These are phyloP conservation scores for human (Homo sapiens) DNA, from an alignment of 2,113 vertebrate species.

Conservation along the genomic window DNA sequence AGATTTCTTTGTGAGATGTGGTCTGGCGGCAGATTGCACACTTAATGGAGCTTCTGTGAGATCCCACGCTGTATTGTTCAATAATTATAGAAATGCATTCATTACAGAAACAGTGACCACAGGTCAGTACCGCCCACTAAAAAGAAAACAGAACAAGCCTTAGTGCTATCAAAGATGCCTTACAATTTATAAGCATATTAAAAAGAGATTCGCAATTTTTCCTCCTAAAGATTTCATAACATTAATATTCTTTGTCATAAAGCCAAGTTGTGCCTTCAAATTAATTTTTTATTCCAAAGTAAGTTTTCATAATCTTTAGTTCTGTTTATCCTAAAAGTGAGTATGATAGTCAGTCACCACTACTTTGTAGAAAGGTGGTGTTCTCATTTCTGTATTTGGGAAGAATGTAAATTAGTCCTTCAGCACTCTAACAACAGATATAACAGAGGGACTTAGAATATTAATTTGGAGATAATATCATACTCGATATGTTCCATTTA, in stretches of 20 bases:
- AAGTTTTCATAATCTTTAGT: not conserved
- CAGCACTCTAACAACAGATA: not conserved
- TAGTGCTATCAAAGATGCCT: not conserved
- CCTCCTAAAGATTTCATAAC: not conserved
- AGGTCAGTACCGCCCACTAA: constrained; percentile 97
- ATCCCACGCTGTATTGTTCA: constrained; percentile 96
- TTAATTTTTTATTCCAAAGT: constrained; percentile 21
- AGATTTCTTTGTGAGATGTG: constrained; percentile 96
- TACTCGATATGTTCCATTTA: not conserved
- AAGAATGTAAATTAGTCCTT: not conserved
- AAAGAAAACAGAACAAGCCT: constrained; percentile 46
- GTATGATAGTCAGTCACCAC: not conserved
- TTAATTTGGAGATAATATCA: not conserved
- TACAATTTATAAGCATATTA: not conserved
- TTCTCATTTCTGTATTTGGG: constrained; percentile 33
- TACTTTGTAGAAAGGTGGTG: not conserved
- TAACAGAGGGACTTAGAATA: not conserved
- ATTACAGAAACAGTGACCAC: constrained; percentile 98
- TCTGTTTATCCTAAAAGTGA: not conserved
- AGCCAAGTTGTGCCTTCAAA: not conserved
- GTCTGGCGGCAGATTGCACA: constrained; percentile 98
- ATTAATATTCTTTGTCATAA: not conserved
- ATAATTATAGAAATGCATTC: constrained; percentile 96
- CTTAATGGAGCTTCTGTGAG: constrained; percentile 92
- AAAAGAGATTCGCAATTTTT: not conserved